These are phyloP conservation scores for Pandemis corylana DNA, from an alignment of 2,888 invertebrate genomes.

Conservation along the genomic window DNA sequence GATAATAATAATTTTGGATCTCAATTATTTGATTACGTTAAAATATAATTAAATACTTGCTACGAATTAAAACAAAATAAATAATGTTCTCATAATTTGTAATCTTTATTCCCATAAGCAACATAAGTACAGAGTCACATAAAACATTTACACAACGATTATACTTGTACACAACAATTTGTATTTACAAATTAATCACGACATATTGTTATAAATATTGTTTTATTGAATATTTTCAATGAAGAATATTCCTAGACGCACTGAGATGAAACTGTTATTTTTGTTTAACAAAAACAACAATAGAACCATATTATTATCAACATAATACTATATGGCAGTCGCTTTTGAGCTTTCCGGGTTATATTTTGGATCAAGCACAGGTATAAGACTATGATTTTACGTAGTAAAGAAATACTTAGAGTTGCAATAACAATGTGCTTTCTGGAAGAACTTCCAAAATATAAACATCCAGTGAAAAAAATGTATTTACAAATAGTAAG, in stretches of 20 bases:
- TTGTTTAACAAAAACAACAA: not conserved
- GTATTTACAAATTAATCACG: conserved; percentile 31
- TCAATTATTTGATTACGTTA: not conserved
- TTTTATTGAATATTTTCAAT: not conserved
- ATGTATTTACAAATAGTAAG: conserved; percentile 12
- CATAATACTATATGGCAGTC: too few species aligned
- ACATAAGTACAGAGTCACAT: conserved; percentile 55
- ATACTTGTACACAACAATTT: conserved; percentile 39
- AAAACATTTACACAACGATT: conserved; percentile 46
- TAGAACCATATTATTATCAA: too few species aligned
- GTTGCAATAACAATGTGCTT: not conserved
- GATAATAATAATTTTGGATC: too few species aligned
- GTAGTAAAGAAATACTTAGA: too few species aligned
- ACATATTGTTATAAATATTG: conserved; percentile 19
- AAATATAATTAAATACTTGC: not conserved
- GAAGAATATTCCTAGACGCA: not conserved
- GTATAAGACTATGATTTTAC: not conserved
- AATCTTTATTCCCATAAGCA: conserved; percentile 16
- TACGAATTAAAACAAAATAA: not conserved
- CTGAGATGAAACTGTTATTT: not conserved
- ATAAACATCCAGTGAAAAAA: conserved; percentile 18
- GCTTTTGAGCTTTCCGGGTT: not conserved
- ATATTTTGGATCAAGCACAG: not conserved
- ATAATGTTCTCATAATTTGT: not conserved
- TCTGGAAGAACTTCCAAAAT: not conserved